Base-by-base conservation (phyloP, 2,888 invertebrate genomes). In the Zaprionus obscuricornis region DNA sequence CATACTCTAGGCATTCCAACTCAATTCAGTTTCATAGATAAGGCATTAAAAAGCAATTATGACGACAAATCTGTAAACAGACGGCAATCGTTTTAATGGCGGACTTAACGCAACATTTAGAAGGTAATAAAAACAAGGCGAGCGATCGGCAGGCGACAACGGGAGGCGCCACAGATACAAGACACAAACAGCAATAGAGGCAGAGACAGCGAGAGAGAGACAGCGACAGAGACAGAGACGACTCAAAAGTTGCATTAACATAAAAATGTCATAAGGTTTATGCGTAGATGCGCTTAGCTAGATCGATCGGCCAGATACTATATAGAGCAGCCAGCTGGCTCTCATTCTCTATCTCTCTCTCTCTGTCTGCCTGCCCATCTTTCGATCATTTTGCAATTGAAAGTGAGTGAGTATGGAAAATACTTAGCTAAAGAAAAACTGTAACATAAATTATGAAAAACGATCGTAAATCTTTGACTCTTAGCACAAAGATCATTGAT, bases 1-100 rank as follows among this genome's bases (percentile, higher is more conserved):
- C n/a, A n/a, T n/a, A n/a, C n/a, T n/a, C n/a, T n/a, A n/a, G n/a
- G n/a, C n/a, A n/a, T n/a, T n/a, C 11, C 34, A 31, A 3, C 52
- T 27, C 50, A 39, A 55, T 31, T 13, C 24, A 40, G 43, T 43
- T 65, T 72, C 50, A 66, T 66, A 85, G 87, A 87, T 86, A 86
- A 85, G 84, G 85, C 68, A 86, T 87, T 86, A 86, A 86, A 86
- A 86, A 84, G 86, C 86, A 86, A 86, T 87, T 86, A 87, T 84
- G 74, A 75, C 86, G 84, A 87, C 87, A 86, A 86, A 85, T 81
- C 86, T 85, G 86, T 87, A 86, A 87, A 86, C 86, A 87, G 81
- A 79, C 82, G 82, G 82, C 79, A 68, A 79, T 74, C 70, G 79
- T 74, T 74, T 81, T 76, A 84, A 85, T 87, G 78, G 86, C 77